phyloP scores from a whole-genome alignment of 37 sponge, comb jelly and placozoan species.

The Halisarca cf. caerulea region DNA sequence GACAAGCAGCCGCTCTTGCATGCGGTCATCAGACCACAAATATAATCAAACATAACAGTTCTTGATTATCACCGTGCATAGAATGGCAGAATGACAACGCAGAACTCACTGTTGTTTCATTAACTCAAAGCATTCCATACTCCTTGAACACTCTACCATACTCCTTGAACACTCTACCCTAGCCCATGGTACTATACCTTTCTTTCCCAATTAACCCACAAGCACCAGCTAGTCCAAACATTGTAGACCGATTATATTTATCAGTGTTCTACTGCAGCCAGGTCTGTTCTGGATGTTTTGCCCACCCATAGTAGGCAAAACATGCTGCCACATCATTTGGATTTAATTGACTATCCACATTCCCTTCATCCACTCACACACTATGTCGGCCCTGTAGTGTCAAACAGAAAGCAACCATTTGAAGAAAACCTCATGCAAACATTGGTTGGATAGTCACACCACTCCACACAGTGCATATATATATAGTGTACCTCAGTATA shows the following conservation, averaged over 20 bases:
- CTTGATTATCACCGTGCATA: not conserved
- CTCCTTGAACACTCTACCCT: not conserved
- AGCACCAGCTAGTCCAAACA: not conserved
- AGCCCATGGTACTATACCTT: not conserved
- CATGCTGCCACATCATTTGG: not conserved
- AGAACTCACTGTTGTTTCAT: not conserved
- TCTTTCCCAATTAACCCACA: not conserved
- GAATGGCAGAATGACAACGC: not conserved
- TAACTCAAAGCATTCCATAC: not conserved
- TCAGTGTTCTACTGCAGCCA: not conserved
- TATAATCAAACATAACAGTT: not conserved
- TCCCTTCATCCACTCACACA: slow-evolving; percentile 2
- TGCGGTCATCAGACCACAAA: too few relatives aligned
- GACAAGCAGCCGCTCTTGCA: not conserved
- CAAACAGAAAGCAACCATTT: not conserved
- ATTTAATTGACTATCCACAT: slow-evolving; percentile 27
- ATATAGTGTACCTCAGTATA: slow-evolving; percentile 39
- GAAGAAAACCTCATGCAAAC: not conserved
- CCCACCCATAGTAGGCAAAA: not conserved
- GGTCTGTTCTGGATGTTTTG: not conserved
- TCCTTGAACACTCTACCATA: not conserved
- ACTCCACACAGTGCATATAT: not conserved
- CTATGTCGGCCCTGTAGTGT: slow-evolving; percentile 32
- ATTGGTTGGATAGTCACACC: slow-evolving; percentile 23
- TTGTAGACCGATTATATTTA: not conserved